phyloP scores from a whole-genome alignment of 2,113 vertebrate genomes.

The Onychostoma macrolepis region DNA sequence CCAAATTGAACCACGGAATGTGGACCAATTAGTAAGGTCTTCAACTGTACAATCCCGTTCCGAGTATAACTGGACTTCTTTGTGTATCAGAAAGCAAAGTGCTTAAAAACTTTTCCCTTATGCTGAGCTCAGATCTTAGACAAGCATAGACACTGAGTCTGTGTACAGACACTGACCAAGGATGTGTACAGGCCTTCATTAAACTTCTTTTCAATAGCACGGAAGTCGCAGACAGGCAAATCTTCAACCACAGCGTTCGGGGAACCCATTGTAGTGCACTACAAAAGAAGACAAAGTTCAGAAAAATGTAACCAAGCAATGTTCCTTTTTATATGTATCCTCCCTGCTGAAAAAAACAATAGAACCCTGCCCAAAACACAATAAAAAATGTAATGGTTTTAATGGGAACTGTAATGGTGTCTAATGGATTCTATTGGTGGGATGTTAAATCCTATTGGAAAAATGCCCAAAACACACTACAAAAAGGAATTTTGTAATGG shows the following conservation, averaged over 20 bases:
- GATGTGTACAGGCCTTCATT: slow-evolving; percentile 86
- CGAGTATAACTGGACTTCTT: background rate
- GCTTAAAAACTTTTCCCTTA: no score
- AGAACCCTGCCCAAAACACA: no score
- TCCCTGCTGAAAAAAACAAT: no score
- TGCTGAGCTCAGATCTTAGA: background rate
- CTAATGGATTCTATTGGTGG: no score
- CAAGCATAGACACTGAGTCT: background rate
- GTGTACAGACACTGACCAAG: slow-evolving; percentile 75
- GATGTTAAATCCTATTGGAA: no score
- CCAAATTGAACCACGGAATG: background rate
- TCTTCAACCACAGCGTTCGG: slow-evolving; percentile 66
- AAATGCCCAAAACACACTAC: no score
- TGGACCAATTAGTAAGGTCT: background rate
- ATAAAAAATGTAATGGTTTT: no score
- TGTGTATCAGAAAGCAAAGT: background rate
- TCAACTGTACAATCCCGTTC: background rate
- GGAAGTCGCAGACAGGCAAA: slow-evolving; percentile 80
- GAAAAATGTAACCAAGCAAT: background rate
- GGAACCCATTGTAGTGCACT: slow-evolving; percentile 76
- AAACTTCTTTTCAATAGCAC: slow-evolving; percentile 83
- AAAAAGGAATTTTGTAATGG: no score
- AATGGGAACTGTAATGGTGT: no score
- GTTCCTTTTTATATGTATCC: background rate
- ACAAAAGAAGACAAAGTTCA: slow-evolving; percentile 33